Evolutionary conservation across 2,888 invertebrate genomes (phyloP), one percentile per base, ranked within the genome.

Genomic region (Drosophila mimica): DNA sequence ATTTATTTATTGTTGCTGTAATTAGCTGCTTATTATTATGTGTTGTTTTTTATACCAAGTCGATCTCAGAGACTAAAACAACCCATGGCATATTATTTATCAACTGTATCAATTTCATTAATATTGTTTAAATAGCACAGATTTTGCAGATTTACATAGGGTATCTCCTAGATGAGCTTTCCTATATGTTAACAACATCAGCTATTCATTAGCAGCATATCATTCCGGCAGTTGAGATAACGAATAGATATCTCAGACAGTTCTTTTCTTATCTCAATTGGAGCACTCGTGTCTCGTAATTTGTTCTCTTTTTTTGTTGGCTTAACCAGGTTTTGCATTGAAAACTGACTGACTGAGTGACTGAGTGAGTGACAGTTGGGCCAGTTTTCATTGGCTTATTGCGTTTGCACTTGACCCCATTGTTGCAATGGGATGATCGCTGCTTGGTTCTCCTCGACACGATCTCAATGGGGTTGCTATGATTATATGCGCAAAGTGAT

Each of bases 331-430:
- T 75, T 75, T 59, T 15, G 33, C 30, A n/a, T 51, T 11, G 51
- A 8, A 53, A 46, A 46, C 43, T 20, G 43, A 40, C 40, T 34
- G 33, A 34, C 13, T 20, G 20, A 20, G 13, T 20, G 43, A 25
- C 36, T 54, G 49, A 36, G 33, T 54, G 53, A 38, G 25, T 17
- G 62, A 53, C 7, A 34, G 5, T 38, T 62, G 43, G 15, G 49
- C 38, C 53, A 38, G 20, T 51, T 60, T 30, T 2, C 49, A 56
- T 46, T 28, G 15, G 46, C 25, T 64, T 49, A 46, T 11, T 69
- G 34, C 70, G 20, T 73, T 74, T 67, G 70, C 67, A 64, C 77
- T 78, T 78, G 77, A 77, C 77, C 77, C 67, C 53, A 65, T 46
- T 46, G 46, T 54, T 77, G 70, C 30, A 46, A 43, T 40, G 28